Evolutionary conservation across 2,113 vertebrate genomes (phyloP).

Genomic region (Mirza zaza): DNA sequence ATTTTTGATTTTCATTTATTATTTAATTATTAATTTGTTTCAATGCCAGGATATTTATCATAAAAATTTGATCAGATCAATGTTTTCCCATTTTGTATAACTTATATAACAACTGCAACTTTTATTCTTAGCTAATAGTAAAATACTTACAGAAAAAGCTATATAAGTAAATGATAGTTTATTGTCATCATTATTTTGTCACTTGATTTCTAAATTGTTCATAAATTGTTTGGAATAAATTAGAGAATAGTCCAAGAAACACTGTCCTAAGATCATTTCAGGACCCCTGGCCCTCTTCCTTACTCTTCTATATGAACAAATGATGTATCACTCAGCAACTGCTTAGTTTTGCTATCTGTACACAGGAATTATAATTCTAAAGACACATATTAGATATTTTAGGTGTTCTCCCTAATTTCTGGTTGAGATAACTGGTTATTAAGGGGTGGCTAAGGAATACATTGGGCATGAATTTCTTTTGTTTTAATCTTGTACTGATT

Average conservation of each 20-base stretch:
- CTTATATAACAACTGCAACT: neutral
- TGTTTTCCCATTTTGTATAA: neutral
- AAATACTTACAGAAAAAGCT: neutral
- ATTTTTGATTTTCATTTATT: neutral
- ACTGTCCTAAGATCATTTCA: neutral
- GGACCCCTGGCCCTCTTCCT: neutral
- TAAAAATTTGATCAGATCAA: neutral
- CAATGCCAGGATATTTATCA: neutral
- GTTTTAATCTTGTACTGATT: neutral
- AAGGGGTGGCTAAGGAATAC: neutral
- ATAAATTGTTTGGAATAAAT: neutral
- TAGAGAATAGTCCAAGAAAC: neutral
- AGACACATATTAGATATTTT: neutral
- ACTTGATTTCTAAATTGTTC: neutral
- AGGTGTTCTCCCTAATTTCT: neutral
- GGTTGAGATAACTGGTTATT: neutral
- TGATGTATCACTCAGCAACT: neutral
- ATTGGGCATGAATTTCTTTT: neutral
- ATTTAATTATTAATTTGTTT: neutral
- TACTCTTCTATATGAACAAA: neutral
- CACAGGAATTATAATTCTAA: neutral
- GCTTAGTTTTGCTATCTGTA: neutral
- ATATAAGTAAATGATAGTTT: neutral
- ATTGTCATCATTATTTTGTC: neutral
- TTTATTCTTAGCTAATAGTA: conserved; percentile 14